phyloP scores from a whole-genome alignment of 2,113 vertebrate genomes.

The Calypte anna region DNA sequence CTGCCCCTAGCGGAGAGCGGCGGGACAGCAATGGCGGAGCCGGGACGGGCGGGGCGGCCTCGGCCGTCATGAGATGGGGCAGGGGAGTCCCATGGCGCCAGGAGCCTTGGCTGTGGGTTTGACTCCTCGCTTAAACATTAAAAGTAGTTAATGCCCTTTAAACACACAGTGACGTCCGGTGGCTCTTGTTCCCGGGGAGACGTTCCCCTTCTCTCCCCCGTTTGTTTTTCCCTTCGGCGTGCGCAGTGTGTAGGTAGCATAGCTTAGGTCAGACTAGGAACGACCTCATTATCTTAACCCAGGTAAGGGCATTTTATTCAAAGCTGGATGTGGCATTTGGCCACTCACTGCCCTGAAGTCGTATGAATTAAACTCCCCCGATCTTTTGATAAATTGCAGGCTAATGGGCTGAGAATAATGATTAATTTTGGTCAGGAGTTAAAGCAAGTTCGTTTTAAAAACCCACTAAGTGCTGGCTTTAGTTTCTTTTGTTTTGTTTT shows the following conservation, averaged over 20 bases:
- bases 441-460: not conserved
- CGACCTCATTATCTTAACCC: accelerated
- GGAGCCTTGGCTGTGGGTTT: not conserved
- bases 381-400: not conserved
- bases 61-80: no score
- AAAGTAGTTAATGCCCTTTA: no score
- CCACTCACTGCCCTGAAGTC: no score
- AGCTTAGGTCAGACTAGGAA: not conserved
- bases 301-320: accelerated
- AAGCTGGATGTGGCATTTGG: not conserved
- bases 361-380: not conserved
- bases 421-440: not conserved
- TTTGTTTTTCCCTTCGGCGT: not conserved
- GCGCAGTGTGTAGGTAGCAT: not conserved
- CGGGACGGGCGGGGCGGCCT: no score
- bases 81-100: no score
- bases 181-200: not conserved
- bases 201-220: no score
- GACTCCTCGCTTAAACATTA: no score
- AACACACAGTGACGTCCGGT: accelerated
- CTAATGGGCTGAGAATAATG: not conserved
- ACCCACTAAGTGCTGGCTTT: accelerated
- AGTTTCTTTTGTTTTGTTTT: not conserved
- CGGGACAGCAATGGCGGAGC: not conserved
- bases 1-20: no score